Percentiles rank a stretch among this genome's conserved stretches.
Conservation (phyloP, 2,888 invertebrate genomes). For the Drosophila demipolita region DNA sequence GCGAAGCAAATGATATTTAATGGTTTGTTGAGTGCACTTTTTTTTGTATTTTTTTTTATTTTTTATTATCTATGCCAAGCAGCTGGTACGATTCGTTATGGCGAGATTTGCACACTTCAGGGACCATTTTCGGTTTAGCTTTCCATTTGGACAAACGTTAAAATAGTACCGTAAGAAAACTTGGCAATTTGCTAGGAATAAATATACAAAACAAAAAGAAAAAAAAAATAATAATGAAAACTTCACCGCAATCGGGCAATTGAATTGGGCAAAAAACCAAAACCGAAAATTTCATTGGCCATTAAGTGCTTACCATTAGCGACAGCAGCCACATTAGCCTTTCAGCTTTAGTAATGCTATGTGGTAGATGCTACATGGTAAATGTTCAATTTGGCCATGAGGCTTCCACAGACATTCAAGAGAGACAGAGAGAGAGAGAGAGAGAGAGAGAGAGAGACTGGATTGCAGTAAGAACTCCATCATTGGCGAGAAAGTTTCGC, state of each 20-base stretch:
- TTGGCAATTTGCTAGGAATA: constrained; percentile 20
- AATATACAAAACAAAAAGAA: background rate
- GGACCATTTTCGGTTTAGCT: constrained; percentile 32
- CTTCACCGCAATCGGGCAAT: constrained; percentile 42
- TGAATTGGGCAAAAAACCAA: constrained; percentile 28
- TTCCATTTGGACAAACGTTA: constrained; percentile 33
- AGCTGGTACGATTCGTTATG: constrained; percentile 24
- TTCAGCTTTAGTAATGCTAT: constrained; percentile 11
- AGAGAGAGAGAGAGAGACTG: background rate
- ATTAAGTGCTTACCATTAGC: constrained; percentile 36
- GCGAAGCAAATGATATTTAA: constrained; percentile 42
- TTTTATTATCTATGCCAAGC: constrained; percentile 17
- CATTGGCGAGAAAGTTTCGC: constrained; percentile 57
- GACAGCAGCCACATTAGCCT: constrained; percentile 41
- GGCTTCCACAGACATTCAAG: background rate
- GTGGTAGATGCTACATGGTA: constrained; percentile 1
- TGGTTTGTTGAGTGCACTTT: constrained; percentile 25
- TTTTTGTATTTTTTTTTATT: constrained; percentile 5
- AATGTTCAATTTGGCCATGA: constrained; percentile 26
- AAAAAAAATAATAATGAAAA: background rate
- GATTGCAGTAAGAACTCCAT: constrained; percentile 35
- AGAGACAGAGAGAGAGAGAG: background rate
- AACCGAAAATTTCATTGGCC: constrained; percentile 25
- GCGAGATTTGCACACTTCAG: constrained; percentile 43
- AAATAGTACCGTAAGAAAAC: constrained; percentile 11